Base-by-base conservation (phyloP, 2,113 vertebrate genomes). In the Lagopus leucura region DNA sequence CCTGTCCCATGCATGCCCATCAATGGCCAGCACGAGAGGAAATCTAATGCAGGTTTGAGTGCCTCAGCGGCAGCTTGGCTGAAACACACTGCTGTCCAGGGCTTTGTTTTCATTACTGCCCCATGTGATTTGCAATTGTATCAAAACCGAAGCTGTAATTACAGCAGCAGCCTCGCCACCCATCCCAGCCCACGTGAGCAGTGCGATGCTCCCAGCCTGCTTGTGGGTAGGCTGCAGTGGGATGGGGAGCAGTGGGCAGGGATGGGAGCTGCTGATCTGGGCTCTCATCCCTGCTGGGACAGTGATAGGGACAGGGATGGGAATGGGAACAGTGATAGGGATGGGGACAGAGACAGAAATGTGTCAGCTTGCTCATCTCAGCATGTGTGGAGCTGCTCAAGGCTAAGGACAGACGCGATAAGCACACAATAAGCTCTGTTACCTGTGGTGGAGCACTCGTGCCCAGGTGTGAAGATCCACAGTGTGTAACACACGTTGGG, bases 161-260 rank as follows among this genome's bases (percentile, higher is more conserved):
- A 88, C 90, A 13, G 58, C 47, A 13, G 48, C 75, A 2, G 8
- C 32, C 76, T 47, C 12, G 1, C 7, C 0, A 4, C 54, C 60
- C 4, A 0, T 4, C 74, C 40, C 0, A 0, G n/a, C 11, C 45
- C 9, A 63, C 10, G 34, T 27, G 28, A 48, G 70, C 6, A 0
- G 3, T 0, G 0, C 8, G 52, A 8, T n/a, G 36, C 40, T 28
- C 66, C 40, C 40, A 42, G 20, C 12, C 63, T 13, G 18, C 28
- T 3, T 1, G 12, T 8, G 14, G 18, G 17, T 19, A 9, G 11
- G 63, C 19, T 3, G 28, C 38, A 30, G 24, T 24, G 67, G 27
- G 10, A 2, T 9, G 1, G 0, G 40, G 71, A 34, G 8, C 25
- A 6, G 28, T 8, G 50, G 54, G 28, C 5, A 20, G 30, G 32